These are phyloP conservation scores for Eupithecia tripunctaria DNA, from an alignment of 2,888 invertebrate genomes.

Conservation along the genomic window DNA sequence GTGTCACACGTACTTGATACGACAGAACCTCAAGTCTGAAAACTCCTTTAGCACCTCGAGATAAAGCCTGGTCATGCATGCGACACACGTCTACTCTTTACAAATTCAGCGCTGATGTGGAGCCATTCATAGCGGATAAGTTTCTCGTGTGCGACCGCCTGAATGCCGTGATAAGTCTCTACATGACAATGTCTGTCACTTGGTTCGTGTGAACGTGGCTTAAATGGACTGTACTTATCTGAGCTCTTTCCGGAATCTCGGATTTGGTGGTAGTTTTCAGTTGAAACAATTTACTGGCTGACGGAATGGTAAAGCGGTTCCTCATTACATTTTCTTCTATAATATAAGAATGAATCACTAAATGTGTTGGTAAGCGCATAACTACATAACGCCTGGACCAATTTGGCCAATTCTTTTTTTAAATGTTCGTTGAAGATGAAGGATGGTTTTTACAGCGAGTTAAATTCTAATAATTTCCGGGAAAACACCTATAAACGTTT, in stretches of 20 bases:
- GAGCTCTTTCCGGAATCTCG: conserved; percentile 24
- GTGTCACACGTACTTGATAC: neutral
- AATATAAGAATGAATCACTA: too few species aligned
- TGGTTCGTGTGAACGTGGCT: conserved; percentile 51
- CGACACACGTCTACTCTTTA: conserved; percentile 81
- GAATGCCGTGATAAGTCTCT: conserved; percentile 75
- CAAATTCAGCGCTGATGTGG: conserved; percentile 79
- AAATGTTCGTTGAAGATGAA: too few species aligned
- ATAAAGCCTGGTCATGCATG: conserved; percentile 77
- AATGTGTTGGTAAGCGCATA: too few species aligned
- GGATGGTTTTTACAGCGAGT: too few species aligned
- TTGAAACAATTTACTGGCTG: neutral
- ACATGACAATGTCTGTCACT: conserved; percentile 70
- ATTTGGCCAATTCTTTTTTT: too few species aligned
- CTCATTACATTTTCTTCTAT: neutral
- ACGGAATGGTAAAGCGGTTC: neutral
- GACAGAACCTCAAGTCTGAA: conserved; percentile 8
- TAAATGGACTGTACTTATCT: conserved; percentile 34
- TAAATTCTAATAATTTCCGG: too few species aligned
- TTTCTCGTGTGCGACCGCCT: conserved; percentile 72
- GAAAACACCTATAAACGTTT: too few species aligned
- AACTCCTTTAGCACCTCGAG: conserved; percentile 49
- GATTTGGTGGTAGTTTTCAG: conserved; percentile 4
- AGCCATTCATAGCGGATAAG: conserved; percentile 78
- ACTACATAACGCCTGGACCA: too few species aligned